Evolutionary conservation across 2,888 invertebrate species (phyloP), one percentile per base, ranked within the genome.

Genomic region (Habroteleia sp.): DNA sequence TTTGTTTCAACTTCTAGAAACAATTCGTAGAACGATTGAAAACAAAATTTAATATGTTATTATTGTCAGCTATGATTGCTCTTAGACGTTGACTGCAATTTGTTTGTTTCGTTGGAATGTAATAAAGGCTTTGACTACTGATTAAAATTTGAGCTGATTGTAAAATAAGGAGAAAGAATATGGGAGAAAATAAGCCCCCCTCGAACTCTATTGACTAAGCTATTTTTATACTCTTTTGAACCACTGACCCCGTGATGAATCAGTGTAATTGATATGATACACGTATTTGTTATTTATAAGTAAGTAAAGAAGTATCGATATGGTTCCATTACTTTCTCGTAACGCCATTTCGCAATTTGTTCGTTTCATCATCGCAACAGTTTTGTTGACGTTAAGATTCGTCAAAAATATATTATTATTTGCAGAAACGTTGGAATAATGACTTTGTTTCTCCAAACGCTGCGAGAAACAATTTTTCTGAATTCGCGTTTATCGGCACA

Each of bases 181-280:
- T 23, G 2, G 11, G 13, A 62, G 35, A 50, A 50, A 69, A 50
- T 60, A 58, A 81, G 82, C 82, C 82, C 83, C 84, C 82, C 80
- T 58, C 78, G 77, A 82, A 80, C 80, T n/a, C n/a, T 65, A 44
- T 69, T 77, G 76, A 66, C 17, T 52, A 33, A 52, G 58, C 27
- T 50, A 76, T 85, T 85, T 85, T 82, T 84, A 75, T 81, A 82
- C 81, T 79, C 82, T 77, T 83, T 60, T 86, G 83, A 86, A 85
- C 86, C 83, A 80, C 83, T 85, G 86, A 85, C 86, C 85, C 76
- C 76, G 72, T 73, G 33, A 29, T 46, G 39, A 63, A 62, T 65
- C 50, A 54, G 35, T 35, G n/a, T 56, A 68, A 62, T 54, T 76
- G 73, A 63, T 69, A 69, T 48, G 42, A 50, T 56, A 48, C 17